phyloP scores from a whole-genome alignment of 2,888 invertebrate species.

The Cheilosia impressa region DNA sequence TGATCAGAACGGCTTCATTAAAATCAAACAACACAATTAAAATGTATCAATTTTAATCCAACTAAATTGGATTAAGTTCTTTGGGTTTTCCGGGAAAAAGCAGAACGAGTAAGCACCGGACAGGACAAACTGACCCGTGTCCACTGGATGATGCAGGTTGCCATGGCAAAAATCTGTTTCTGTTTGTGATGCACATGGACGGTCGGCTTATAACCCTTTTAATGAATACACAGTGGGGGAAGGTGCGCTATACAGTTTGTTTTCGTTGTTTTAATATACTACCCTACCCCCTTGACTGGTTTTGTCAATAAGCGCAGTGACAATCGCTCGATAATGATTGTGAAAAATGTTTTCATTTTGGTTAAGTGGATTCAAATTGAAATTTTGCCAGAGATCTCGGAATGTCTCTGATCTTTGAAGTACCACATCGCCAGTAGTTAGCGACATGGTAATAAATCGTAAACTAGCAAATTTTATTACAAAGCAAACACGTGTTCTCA shows the following conservation, averaged over 20 bases:
- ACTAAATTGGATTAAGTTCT: constrained; percentile 75
- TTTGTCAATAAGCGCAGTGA: constrained; percentile 39
- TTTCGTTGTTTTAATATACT: constrained; percentile 56
- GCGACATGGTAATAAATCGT: constrained; percentile 64
- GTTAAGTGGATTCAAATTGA: constrained; percentile 71
- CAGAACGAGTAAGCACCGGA: constrained; percentile 26
- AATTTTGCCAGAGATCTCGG: constrained; percentile 36
- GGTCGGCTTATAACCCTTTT: constrained; percentile 37
- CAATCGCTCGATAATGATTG: constrained; percentile 36
- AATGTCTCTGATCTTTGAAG: constrained; percentile 73
- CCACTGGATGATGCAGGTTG: constrained; percentile 38
- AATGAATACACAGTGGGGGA: constrained; percentile 30
- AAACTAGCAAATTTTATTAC: constrained; percentile 80
- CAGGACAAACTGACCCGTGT: constrained; percentile 57
- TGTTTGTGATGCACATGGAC: constrained; percentile 41
- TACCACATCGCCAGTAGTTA: constrained; percentile 40
- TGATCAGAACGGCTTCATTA: constrained; percentile 62
- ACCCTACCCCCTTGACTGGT: not conserved
- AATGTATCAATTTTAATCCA: constrained; percentile 73
- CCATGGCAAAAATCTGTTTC: constrained; percentile 53
- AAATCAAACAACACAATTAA: constrained; percentile 67
- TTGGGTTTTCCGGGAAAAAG: constrained; percentile 40
- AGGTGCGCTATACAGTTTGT: not conserved
- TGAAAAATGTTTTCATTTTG: constrained; percentile 65
- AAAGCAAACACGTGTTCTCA: constrained; percentile 83